These are phyloP conservation scores for Leptopilina clavipes DNA, from an alignment of 1,140 invertebrate species.

Conservation along the genomic window DNA sequence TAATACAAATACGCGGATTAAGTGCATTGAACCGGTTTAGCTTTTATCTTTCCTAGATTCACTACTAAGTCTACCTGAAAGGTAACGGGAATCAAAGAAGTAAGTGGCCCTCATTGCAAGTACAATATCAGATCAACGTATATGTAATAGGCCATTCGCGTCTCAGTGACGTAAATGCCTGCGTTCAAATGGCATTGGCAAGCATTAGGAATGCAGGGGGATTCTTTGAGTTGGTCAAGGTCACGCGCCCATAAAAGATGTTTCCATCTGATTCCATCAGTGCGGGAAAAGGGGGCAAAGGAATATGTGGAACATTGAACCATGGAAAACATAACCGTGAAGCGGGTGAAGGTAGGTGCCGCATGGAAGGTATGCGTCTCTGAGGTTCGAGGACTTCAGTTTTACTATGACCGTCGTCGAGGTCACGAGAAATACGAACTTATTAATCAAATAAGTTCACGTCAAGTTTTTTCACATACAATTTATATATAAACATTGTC, in stretches of 20 bases:
- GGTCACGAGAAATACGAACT: constrained; percentile 57
- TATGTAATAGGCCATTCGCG: constrained; percentile 36
- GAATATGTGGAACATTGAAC: constrained; percentile 67
- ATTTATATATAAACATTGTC: constrained; percentile 12
- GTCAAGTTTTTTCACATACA: constrained; percentile 34
- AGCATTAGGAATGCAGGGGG: constrained; percentile 50
- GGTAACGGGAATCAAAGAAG: constrained; percentile 18
- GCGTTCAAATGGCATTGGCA: constrained; percentile 41
- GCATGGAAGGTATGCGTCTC: constrained; percentile 52
- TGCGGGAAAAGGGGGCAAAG: constrained; percentile 16
- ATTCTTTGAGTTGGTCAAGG: constrained; percentile 65
- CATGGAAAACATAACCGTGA: constrained; percentile 49
- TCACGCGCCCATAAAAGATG: constrained; percentile 52
- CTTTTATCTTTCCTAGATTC: background rate
- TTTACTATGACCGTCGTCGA: constrained; percentile 69
- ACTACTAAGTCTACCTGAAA: background rate
- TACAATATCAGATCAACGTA: constrained; percentile 13
- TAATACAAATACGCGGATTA: constrained; percentile 1
- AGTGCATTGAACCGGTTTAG: constrained; percentile 27
- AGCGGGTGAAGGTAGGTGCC: constrained; percentile 64
- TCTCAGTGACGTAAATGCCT: constrained; percentile 34
- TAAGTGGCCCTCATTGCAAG: constrained; percentile 23
- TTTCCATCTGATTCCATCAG: constrained; percentile 39
- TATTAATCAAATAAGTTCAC: background rate
- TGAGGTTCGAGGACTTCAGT: constrained; percentile 67